Conservation (phyloP, 2,888 invertebrate genomes). For the Eugnorisma glareosa region DNA sequence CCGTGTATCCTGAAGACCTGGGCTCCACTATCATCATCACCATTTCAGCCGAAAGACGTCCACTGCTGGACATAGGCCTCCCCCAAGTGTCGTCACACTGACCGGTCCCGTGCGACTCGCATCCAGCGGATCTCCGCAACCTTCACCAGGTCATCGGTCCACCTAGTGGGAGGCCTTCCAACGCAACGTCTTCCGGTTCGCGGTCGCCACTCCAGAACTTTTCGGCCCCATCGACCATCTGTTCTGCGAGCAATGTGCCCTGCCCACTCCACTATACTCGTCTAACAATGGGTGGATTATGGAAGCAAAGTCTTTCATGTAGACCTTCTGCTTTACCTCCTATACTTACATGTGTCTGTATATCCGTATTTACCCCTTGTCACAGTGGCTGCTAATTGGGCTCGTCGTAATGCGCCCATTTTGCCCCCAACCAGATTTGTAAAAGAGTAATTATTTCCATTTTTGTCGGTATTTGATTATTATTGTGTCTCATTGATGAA, state of each 20-base stretch:
- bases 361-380: constrained; percentile 22
- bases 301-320: not conserved
- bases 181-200: too few relatives aligned
- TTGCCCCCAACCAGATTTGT: constrained; percentile 18
- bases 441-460: constrained; percentile 40
- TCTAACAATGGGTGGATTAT: not conserved
- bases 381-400: constrained; percentile 49
- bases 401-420: constrained; percentile 12
- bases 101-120: too few relatives aligned
- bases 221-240: too few relatives aligned
- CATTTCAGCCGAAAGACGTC: too few relatives aligned
- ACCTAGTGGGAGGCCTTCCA: too few relatives aligned
- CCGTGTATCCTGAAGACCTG: not conserved
- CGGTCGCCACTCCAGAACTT: too few relatives aligned
- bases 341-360: not conserved
- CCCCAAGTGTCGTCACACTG: too few relatives aligned
- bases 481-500: not conserved
- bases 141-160: too few relatives aligned
- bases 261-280: not conserved
- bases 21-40: not conserved
- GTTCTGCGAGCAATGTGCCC: too few relatives aligned
- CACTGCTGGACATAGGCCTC: too few relatives aligned
- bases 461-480: constrained; percentile 1
- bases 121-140: too few relatives aligned
- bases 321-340: constrained; percentile 14